Conservation (phyloP, 1,140 invertebrate species). For the Amphibalanus amphitrite region DNA sequence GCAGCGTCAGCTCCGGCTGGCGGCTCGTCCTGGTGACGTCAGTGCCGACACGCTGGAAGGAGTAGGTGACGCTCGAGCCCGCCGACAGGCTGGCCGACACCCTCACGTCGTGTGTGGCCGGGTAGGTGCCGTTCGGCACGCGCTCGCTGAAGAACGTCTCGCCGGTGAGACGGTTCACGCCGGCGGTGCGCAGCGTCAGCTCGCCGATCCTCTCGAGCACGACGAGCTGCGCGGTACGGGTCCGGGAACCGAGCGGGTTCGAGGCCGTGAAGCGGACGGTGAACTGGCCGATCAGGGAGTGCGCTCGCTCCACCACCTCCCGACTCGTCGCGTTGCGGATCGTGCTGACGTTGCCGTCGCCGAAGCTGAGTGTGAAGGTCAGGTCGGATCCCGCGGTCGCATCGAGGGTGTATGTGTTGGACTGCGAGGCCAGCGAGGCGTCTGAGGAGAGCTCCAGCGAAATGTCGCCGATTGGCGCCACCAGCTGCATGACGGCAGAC, state of each 20-base stretch:
- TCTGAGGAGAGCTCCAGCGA: not conserved
- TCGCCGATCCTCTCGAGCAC: slow-evolving; percentile 8
- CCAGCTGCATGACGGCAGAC: not conserved
- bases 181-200: not conserved
- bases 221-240: not conserved
- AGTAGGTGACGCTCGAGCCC: not conserved
- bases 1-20: not conserved
- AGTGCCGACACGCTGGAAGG: not conserved
- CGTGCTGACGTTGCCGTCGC: slow-evolving; percentile 3
- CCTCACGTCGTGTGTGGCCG: slow-evolving; percentile 3
- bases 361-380: slow-evolving; percentile 10
- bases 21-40: not conserved
- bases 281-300: slow-evolving; percentile 6
- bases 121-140: slow-evolving; percentile 8
- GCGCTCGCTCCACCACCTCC: not conserved
- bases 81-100: slow-evolving; percentile 6
- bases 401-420: not conserved
- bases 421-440: slow-evolving; percentile 4
- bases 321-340: not conserved
- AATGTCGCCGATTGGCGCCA: not conserved
- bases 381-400: slow-evolving; percentile 8
- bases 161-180: slow-evolving; percentile 1
- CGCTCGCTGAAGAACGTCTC: slow-evolving; percentile 6
- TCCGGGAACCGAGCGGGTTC: not conserved
- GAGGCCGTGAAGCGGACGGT: slow-evolving; percentile 9